A percentile compares a stretch with the other conserved stretches of the same genome.
phyloP scores from a whole-genome alignment of 2,113 vertebrate genomes.

The Macroglossus sobrinus region DNA sequence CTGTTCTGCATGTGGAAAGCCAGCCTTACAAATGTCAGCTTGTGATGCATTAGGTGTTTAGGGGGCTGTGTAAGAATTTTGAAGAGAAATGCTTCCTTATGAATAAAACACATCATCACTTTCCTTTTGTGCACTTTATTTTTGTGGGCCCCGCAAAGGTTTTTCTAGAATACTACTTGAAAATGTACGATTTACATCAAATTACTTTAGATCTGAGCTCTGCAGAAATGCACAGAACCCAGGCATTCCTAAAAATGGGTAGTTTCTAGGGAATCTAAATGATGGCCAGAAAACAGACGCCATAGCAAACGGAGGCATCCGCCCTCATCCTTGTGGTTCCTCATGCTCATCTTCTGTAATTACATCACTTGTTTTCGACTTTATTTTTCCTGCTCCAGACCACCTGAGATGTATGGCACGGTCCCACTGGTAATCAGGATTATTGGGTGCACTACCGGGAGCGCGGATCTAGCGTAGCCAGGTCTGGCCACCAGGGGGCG shows the following conservation, averaged over 20 bases:
- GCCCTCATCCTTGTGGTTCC: neutral
- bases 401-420: neutral
- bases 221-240: neutral
- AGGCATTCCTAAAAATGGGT: neutral
- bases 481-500: too few species aligned
- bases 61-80: slow-evolving; percentile 42
- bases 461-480: neutral
- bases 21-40: neutral
- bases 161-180: slow-evolving; percentile 47
- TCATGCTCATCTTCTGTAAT: neutral
- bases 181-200: slow-evolving; percentile 64
- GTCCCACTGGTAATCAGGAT: too few species aligned
- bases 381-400: neutral
- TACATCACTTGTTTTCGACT: neutral
- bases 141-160: slow-evolving; percentile 19
- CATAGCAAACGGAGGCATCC: neutral
- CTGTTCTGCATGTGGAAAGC: neutral
- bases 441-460: rapidly evolving
- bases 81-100: slow-evolving; percentile 56
- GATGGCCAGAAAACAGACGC: neutral
- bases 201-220: slow-evolving; percentile 36
- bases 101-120: slow-evolving; percentile 68
- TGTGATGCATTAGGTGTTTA: slow-evolving; percentile 33
- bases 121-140: slow-evolving; percentile 40
- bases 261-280: neutral